Conservation (phyloP, 2,113 vertebrate species). For the Trematomus loennbergii region DNA sequence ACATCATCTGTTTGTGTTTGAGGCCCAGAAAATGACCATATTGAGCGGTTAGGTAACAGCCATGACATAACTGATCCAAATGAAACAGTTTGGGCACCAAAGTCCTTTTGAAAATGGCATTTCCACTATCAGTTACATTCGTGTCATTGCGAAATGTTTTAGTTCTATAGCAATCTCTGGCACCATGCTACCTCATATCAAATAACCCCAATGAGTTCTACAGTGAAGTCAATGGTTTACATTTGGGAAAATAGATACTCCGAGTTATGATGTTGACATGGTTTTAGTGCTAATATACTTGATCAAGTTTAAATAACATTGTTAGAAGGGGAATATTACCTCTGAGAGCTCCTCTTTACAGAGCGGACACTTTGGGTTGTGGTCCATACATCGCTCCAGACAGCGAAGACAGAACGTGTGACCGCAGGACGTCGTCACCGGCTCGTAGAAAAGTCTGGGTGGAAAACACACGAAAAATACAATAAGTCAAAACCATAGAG, state of each 20-base stretch:
- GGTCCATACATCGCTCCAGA: slow-evolving; percentile 93
- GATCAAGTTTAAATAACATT: background rate
- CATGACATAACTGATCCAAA: background rate
- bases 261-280: background rate
- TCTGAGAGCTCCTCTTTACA: slow-evolving; percentile 92
- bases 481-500: too few species aligned
- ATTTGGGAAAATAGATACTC: background rate
- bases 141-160: too few species aligned
- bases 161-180: too few species aligned
- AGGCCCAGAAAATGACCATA: background rate
- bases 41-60: background rate
- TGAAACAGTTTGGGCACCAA: background rate
- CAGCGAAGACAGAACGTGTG: slow-evolving; percentile 96
- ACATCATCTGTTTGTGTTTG: background rate
- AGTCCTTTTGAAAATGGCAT: too few species aligned
- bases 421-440: slow-evolving; percentile 93
- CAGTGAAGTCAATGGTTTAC: background rate
- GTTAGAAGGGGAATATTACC: slow-evolving; percentile 73
- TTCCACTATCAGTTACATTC: too few species aligned
- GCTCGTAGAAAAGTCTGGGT: slow-evolving; percentile 92
- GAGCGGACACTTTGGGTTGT: slow-evolving; percentile 93
- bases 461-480: slow-evolving; percentile 24
- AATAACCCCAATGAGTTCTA: background rate
- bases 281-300: too few species aligned
- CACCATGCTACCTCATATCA: background rate